Conservation (phyloP, 2,797 vertebrate genomes). For the Aldrovandia affinis region DNA sequence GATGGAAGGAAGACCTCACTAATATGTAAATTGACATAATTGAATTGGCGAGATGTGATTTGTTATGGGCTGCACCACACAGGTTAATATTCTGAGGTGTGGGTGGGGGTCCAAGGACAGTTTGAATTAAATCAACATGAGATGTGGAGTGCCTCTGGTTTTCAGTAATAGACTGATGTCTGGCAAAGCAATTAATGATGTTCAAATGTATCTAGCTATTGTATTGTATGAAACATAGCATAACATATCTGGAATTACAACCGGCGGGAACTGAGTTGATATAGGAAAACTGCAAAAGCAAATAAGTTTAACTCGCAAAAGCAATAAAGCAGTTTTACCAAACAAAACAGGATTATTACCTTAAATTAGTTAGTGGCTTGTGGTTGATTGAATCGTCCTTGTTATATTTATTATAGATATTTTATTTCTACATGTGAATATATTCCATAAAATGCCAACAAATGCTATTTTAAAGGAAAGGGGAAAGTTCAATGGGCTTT, state of each 20-base stretch:
- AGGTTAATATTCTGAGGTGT: not conserved
- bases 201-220: not conserved
- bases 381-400: not conserved
- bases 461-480: not conserved
- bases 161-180: not conserved
- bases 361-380: not conserved
- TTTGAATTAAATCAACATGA: not conserved
- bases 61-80: not conserved
- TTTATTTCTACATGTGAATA: not conserved
- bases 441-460: not conserved
- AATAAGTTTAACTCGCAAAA: not conserved
- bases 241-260: too few relatives aligned
- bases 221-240: not conserved
- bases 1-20: constrained; percentile 6
- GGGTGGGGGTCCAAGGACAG: not conserved
- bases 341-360: not conserved
- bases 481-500: not conserved
- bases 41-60: not conserved
- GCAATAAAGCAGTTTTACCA: not conserved
- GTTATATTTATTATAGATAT: not conserved
- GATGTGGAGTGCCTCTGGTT: not conserved
- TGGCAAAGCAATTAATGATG: not conserved
- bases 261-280: not conserved
- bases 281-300: not conserved
- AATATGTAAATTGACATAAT: not conserved